phyloP scores from a whole-genome alignment of 1,140 invertebrate species.

The Mactra quadrangularis region DNA sequence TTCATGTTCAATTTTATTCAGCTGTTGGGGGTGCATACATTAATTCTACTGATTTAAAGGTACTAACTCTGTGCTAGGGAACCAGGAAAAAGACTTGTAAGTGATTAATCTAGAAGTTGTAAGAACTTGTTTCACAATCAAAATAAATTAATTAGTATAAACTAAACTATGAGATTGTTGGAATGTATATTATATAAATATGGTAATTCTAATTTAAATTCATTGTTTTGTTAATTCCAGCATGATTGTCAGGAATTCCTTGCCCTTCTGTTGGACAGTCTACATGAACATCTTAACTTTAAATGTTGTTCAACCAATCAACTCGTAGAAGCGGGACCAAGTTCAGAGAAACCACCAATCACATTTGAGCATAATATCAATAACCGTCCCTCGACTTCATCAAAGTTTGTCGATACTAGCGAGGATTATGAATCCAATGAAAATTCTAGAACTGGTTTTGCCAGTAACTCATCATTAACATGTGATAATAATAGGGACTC shows the following conservation, averaged over 20 bases:
- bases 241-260: conserved; percentile 91
- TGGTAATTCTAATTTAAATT: too few relatives aligned
- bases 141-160: too few relatives aligned
- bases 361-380: conserved; percentile 52
- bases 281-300: conserved; percentile 88
- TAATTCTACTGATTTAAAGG: too few relatives aligned
- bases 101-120: too few relatives aligned
- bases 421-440: conserved; percentile 50
- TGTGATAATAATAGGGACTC: conserved; percentile 77
- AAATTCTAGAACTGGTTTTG: conserved; percentile 56
- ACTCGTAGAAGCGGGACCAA: conserved; percentile 34
- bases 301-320: conserved; percentile 47
- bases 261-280: conserved; percentile 87
- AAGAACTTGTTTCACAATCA: too few relatives aligned
- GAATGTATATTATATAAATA: too few relatives aligned
- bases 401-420: neutral
- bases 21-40: too few relatives aligned
- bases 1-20: too few relatives aligned
- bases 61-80: too few relatives aligned
- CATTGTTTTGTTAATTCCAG: conserved; percentile 80
- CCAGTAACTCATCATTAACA: conserved; percentile 51
- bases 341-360: conserved; percentile 50
- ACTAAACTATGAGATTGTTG: too few relatives aligned
- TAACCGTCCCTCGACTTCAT: conserved; percentile 4
- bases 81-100: too few relatives aligned